phyloP scores from a whole-genome alignment of 2,888 invertebrate species.

The Pristionchus entomophagus region DNA sequence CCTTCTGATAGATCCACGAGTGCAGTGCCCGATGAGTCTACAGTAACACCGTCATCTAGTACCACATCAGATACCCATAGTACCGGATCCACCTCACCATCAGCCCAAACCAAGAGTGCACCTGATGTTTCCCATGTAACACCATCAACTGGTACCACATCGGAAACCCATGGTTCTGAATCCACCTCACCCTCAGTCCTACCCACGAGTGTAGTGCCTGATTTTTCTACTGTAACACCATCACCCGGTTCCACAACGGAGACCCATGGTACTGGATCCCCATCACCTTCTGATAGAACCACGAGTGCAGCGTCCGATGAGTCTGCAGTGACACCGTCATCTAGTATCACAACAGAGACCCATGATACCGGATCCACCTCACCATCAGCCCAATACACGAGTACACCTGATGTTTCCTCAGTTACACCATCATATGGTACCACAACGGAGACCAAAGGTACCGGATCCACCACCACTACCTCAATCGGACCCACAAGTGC shows the following conservation, averaged over 20 bases:
- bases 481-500: neutral
- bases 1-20: neutral
- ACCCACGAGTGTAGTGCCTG: neutral
- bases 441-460: too few species aligned
- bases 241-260: neutral
- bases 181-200: too few species aligned
- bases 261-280: neutral
- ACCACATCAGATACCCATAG: neutral
- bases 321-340: neutral
- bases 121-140: too few species aligned
- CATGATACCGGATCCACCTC: too few species aligned
- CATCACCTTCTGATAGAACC: neutral
- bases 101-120: too few species aligned
- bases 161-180: too few species aligned
- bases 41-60: neutral
- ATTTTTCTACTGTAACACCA: neutral
- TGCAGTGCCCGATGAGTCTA: neutral
- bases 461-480: neutral
- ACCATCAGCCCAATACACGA: too few species aligned
- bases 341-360: neutral
- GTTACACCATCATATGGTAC: too few species aligned
- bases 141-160: too few species aligned
- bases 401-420: neutral
- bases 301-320: neutral
- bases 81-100: too few species aligned